Base-by-base conservation (phyloP, 2,113 vertebrate genomes). In the Xiphophorus hellerii region DNA sequence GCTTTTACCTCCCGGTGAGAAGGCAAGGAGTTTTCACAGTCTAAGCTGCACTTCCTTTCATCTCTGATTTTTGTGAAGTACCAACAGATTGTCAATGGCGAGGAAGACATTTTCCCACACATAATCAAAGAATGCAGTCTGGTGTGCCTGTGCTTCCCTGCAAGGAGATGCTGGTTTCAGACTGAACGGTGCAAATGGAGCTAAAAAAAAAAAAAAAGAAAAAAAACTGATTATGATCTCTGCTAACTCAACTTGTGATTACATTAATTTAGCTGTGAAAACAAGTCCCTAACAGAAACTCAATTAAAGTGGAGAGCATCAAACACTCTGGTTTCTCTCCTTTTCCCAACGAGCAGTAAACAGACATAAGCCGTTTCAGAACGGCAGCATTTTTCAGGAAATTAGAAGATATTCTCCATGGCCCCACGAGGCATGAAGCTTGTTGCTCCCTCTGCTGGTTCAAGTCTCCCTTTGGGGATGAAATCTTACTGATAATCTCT, bases 21-120 rank as follows among this genome's bases (percentile, higher is more conserved):
- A 88, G 78, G 85, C 74, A 51, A 88, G 87, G 80, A 85, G 65
- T 86, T 76, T 85, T 82, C 83, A 84, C 83, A 78, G 88, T 77
- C 81, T 83, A 71, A 89, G 85, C 88, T 75, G 82, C 81, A 48
- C 68, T 89, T 78, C 86, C 90, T 92, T 91, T 93, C 89, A 92
- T 93, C 89, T 90, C 68, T 82, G 86, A 89, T 92, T 89, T 58
- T 88, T 66, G 82, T 78, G 54, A 88, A 85, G 84, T 85, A 91
- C 90, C 92, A 90, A 87, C 82, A 90, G 88, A 88, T 91, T 88
- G 90, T 92, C 87, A 82, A 68, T 78, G 87, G 85, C 6, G 75
- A 86, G 83, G 85, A 83, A 87, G 85, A 83, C 77, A 37, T 89
- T 91, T 89, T 84, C 84, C 74, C 85, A 85, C 80, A 86, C 84